Evolutionary conservation across 2,888 invertebrate genomes (phyloP).

Genomic region (Bruchidius siliquastri): DNA sequence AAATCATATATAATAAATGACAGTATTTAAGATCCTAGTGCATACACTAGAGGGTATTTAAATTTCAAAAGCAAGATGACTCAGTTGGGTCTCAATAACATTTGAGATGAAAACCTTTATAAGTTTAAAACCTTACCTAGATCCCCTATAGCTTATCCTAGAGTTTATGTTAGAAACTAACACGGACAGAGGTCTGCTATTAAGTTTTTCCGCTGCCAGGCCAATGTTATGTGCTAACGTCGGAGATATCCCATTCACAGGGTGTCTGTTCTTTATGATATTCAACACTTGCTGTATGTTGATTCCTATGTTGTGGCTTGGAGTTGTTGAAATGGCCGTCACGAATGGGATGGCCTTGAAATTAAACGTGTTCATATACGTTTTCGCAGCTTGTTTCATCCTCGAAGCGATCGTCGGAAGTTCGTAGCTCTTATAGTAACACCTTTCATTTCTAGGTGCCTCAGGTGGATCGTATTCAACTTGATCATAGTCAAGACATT

Average conservation of each 20-base stretch:
- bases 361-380: conserved; percentile 48
- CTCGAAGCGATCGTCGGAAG: conserved; percentile 63
- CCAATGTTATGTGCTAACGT: conserved; percentile 47
- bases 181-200: conserved; percentile 35
- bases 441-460: conserved; percentile 25
- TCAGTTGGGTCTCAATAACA: too few relatives aligned
- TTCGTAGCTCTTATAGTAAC: conserved; percentile 50
- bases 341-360: conserved; percentile 57
- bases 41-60: too few relatives aligned
- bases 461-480: conserved; percentile 25
- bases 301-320: conserved; percentile 61
- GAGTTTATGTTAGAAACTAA: conserved; percentile 41
- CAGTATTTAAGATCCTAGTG: too few relatives aligned
- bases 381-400: conserved; percentile 57
- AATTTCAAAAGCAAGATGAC: too few relatives aligned
- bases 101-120: too few relatives aligned
- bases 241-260: conserved; percentile 42
- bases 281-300: conserved; percentile 60
- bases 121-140: too few relatives aligned
- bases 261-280: conserved; percentile 28
- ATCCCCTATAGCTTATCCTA: conserved; percentile 14
- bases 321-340: conserved; percentile 56
- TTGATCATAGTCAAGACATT: neutral
- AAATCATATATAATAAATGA: too few relatives aligned
- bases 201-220: conserved; percentile 42